These are phyloP conservation scores for Oncorhynchus nerka DNA, from an alignment of 2,113 vertebrate genomes.

Conservation along the genomic window DNA sequence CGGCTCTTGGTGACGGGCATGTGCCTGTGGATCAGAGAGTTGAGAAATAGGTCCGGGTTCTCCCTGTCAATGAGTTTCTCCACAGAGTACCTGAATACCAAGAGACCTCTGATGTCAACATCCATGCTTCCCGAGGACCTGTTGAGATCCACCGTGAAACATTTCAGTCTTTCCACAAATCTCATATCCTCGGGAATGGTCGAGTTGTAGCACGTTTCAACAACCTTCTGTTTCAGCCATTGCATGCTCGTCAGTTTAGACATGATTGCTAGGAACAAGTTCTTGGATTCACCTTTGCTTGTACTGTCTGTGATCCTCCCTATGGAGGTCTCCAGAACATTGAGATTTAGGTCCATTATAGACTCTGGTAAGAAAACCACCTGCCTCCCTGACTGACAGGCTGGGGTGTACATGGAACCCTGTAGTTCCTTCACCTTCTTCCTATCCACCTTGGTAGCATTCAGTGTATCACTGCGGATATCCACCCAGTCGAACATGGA, in stretches of 20 bases:
- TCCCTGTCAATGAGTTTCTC: not conserved
- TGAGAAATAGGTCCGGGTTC: not conserved
- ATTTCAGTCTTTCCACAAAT: not conserved
- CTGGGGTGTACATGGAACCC: not conserved
- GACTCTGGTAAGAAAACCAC: not conserved
- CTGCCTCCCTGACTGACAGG: not conserved
- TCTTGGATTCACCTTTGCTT: not conserved
- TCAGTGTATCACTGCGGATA: not conserved
- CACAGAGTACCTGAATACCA: slow-evolving; percentile 1
- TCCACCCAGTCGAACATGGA: not conserved
- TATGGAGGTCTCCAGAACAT: not conserved
- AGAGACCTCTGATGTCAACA: not conserved
- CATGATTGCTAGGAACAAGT: not conserved
- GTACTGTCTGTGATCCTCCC: not conserved
- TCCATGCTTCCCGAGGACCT: too few relatives aligned
- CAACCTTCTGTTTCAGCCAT: not conserved
- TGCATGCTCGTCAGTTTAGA: not conserved
- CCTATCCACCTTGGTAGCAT: not conserved
- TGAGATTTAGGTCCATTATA: not conserved
- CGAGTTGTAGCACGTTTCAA: not conserved
- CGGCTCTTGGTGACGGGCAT: not conserved
- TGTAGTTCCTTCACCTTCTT: not conserved
- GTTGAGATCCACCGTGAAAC: not conserved
- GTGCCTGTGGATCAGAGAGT: not conserved
- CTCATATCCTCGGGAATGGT: not conserved